phyloP scores from a whole-genome alignment of 2,888 invertebrate species.

The Pseudeuparius sepicola region DNA sequence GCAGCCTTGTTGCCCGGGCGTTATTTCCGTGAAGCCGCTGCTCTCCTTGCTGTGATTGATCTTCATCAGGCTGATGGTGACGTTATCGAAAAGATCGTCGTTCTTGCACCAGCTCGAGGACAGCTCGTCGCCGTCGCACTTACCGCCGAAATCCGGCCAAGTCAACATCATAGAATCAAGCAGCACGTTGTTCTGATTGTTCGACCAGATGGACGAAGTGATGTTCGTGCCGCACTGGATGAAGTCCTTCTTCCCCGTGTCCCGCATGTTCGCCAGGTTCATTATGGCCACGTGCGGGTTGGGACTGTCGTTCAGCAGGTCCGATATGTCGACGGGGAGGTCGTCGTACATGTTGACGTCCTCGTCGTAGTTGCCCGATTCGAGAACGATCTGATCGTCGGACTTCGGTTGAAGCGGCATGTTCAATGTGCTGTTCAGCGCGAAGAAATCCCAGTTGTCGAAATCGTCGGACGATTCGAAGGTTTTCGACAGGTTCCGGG shows the following conservation, averaged over 20 bases:
- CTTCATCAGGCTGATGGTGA: constrained; percentile 39
- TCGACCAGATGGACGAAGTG: constrained; percentile 44
- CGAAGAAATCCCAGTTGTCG: constrained; percentile 48
- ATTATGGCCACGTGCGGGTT: constrained; percentile 30
- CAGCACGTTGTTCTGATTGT: constrained; percentile 6
- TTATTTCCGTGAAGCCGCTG: constrained; percentile 53
- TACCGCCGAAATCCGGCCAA: constrained; percentile 6
- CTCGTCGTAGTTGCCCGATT: constrained; percentile 4
- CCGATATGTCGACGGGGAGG: constrained; percentile 51
- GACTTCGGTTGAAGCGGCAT: too few relatives aligned
- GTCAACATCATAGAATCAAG: not conserved
- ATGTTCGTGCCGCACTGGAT: constrained; percentile 41
- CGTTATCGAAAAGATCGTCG: not conserved
- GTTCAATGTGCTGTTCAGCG: constrained; percentile 37
- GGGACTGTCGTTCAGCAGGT: constrained; percentile 40
- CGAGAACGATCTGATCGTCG: constrained; percentile 12
- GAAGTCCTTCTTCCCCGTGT: constrained; percentile 14
- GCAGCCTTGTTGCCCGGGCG: constrained; percentile 32
- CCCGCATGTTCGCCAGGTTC: constrained; percentile 31
- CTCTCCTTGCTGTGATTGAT: constrained; percentile 52
- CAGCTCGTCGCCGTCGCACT: constrained; percentile 13
- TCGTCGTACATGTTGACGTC: constrained; percentile 30
- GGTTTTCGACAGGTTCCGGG: constrained; percentile 33
- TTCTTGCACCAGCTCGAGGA: not conserved
- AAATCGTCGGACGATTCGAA: constrained; percentile 42